Evolutionary conservation across 2,888 invertebrate species (phyloP).

Genomic region (Drosophila kambysellisi): DNA sequence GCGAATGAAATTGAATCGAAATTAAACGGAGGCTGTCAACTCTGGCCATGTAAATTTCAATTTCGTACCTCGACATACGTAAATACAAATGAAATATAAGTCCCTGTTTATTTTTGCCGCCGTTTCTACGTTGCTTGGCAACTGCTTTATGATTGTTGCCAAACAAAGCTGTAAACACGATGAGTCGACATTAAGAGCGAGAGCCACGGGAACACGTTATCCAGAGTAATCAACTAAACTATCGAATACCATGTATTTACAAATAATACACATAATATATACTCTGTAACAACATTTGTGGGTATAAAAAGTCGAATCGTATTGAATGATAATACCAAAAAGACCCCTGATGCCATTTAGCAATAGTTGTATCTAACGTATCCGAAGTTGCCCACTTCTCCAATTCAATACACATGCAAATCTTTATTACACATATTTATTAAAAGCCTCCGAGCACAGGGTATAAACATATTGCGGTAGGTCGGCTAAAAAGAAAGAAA

Average conservation of each 20-base stretch:
- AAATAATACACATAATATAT: background rate
- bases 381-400: background rate
- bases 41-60: background rate
- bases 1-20: background rate
- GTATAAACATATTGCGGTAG: background rate
- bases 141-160: conserved; percentile 11
- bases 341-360: background rate
- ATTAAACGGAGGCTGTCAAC: background rate
- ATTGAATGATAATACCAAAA: background rate
- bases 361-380: background rate
- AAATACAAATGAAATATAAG: background rate
- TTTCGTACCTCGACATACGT: background rate
- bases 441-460: background rate
- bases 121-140: conserved; percentile 15
- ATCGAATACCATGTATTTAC: background rate
- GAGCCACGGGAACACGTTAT: background rate
- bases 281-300: background rate
- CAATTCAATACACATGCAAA: background rate
- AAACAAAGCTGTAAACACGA: conserved; percentile 28
- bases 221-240: background rate
- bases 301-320: background rate
- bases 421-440: background rate
- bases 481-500: background rate
- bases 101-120: conserved; percentile 7
- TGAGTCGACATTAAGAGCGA: conserved; percentile 35